Percentiles rank a stretch among this genome's conserved stretches.
Conservation (phyloP, 2,797 vertebrate species). For the Phrynocephalus vlangalii region DNA sequence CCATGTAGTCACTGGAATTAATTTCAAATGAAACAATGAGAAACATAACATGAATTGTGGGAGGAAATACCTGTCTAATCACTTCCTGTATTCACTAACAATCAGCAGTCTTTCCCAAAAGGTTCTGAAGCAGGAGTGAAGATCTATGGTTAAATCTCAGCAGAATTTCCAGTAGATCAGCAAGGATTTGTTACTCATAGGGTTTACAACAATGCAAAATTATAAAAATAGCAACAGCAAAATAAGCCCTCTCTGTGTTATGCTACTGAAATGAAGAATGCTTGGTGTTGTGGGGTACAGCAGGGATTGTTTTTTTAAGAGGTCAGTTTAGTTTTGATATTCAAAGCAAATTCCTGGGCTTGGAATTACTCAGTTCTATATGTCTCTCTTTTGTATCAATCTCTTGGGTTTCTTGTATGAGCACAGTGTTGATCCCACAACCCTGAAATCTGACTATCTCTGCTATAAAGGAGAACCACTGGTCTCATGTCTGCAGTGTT, state of each 20-base stretch:
- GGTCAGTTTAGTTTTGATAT: background rate
- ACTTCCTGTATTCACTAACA: background rate
- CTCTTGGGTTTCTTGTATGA: background rate
- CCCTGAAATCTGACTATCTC: background rate
- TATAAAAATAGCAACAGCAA: background rate
- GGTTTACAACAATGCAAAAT: background rate
- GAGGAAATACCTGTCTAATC: too few relatives aligned
- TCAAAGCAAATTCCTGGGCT: background rate
- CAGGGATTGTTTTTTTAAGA: background rate
- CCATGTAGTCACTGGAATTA: background rate
- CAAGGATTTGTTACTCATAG: background rate
- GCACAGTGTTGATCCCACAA: background rate
- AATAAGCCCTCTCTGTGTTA: background rate
- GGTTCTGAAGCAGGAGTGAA: background rate
- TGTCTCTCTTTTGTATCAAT: background rate
- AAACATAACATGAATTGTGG: too few relatives aligned
- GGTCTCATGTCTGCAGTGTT: conserved; percentile 54
- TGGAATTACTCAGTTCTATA: background rate
- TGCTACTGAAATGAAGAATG: background rate
- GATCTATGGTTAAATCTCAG: background rate
- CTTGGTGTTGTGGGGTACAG: background rate
- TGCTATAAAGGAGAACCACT: background rate
- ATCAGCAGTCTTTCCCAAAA: conserved; percentile 20
- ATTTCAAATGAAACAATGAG: too few relatives aligned
- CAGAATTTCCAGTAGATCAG: background rate